These are phyloP conservation scores for Chrysolina oricalcia DNA, from an alignment of 2,888 invertebrate genomes.

Conservation along the genomic window DNA sequence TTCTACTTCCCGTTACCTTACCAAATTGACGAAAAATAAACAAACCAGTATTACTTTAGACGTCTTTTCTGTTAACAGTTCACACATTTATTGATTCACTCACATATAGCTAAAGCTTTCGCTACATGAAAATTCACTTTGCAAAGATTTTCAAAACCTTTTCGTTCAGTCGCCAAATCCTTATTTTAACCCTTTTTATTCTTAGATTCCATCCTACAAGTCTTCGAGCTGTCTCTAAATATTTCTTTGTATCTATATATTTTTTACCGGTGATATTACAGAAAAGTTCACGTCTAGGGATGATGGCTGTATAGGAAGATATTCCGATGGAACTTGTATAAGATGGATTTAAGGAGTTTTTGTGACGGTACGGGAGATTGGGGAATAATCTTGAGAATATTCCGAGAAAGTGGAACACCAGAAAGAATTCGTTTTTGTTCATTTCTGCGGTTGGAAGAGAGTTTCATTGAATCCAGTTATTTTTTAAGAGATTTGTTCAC, in stretches of 20 bases:
- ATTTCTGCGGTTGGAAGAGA: too few species aligned
- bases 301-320: conserved; percentile 9
- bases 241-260: conserved; percentile 36
- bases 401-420: too few species aligned
- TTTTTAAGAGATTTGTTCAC: too few species aligned
- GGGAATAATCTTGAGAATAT: not conserved
- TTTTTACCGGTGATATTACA: conserved; percentile 38
- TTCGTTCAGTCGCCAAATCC: conserved; percentile 52
- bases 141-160: conserved; percentile 58
- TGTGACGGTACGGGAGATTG: not conserved
- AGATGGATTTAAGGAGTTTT: conserved; percentile 1
- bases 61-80: conserved; percentile 25
- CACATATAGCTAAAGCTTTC: conserved; percentile 47
- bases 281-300: conserved; percentile 15
- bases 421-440: too few species aligned
- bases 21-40: not conserved
- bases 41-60: conserved; percentile 23
- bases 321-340: not conserved
- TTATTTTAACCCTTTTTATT: conserved; percentile 50
- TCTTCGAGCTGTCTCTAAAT: conserved; percentile 41
- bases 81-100: conserved; percentile 50
- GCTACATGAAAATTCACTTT: conserved; percentile 60
- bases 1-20: not conserved
- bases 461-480: too few species aligned
- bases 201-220: conserved; percentile 26